Base-by-base conservation (phyloP, 2,113 vertebrate species). In the Chionis minor region DNA sequence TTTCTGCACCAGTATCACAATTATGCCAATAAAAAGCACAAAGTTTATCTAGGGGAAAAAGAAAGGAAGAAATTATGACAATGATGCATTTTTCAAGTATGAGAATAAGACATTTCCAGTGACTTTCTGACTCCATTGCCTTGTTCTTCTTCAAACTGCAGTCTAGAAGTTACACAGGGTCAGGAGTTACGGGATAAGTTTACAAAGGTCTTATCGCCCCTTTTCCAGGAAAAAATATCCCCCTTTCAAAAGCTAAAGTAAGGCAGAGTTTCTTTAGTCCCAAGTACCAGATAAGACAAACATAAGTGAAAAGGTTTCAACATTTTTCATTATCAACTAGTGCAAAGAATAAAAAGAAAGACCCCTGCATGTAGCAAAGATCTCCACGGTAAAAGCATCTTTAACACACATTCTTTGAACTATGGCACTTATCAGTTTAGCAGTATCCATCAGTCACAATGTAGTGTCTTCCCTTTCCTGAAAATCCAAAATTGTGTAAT, bases 1-100 rank as follows among this genome's bases (percentile, higher is more conserved):
- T 95, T 99, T 99, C 98, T 99, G 99, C 63, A 99, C 99, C n/a
- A 99, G 98, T 96, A 99, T 99, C 91, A 99, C 98, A 69, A 99
- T 99, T 83, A 99, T 99, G 87, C 99, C 99, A 24, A 99, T 97
- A 87, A 99, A 99, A 84, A 99, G 99, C 71, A 99, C 98, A 83
- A 99, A 99, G 94, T 99, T 99, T 77, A 99, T 99, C 99, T 99
- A 92, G 54, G 35, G 35, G 32, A 62, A 38, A 84, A 88, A 93
- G 56, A 49, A 44, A 88, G 44, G 2, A 55, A 77, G 58, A 33
- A 72, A 35, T 6, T 1, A 44, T 55, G 16, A 66, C 9, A 66
- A 55, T 28, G 1, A 7, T 12, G 9, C 7, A 14, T 27, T 62
- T 91, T 54, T 40, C 4, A 88, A 45, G 9, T 32, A 23, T 70